phyloP scores from a whole-genome alignment of 1,140 invertebrate genomes.

The Drosophila navojoa region DNA sequence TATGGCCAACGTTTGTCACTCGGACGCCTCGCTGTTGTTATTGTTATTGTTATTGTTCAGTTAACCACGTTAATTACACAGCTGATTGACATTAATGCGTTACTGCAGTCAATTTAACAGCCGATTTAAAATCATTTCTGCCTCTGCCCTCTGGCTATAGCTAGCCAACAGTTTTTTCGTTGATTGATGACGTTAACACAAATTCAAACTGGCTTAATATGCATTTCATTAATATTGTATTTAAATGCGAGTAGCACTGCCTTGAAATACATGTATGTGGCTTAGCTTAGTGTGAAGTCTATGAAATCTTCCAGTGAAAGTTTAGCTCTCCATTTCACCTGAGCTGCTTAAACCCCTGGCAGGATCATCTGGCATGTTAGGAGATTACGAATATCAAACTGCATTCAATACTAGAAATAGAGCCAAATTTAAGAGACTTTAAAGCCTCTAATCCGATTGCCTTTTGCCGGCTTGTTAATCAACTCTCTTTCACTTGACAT shows the following conservation, averaged over 20 bases:
- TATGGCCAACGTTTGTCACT: conserved; percentile 61
- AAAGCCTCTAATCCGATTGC: too few relatives aligned
- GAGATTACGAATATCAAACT: too few relatives aligned
- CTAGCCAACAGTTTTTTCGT: conserved; percentile 35
- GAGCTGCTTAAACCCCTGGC: too few relatives aligned
- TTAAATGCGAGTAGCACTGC: not conserved
- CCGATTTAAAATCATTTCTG: conserved; percentile 56
- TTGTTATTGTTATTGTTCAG: conserved; percentile 24
- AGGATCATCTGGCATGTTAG: too few relatives aligned
- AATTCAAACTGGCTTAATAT: conserved; percentile 52
- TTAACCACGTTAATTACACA: conserved; percentile 67
- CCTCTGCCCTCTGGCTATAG: conserved; percentile 29
- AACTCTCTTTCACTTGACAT: not conserved
- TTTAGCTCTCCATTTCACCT: too few relatives aligned
- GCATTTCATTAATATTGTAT: conserved; percentile 52
- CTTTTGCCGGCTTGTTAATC: not conserved
- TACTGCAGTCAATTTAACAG: conserved; percentile 57
- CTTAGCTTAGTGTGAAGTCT: too few relatives aligned
- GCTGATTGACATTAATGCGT: conserved; percentile 75
- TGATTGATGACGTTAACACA: conserved; percentile 73
- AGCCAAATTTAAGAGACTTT: too few relatives aligned
- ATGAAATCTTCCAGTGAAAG: too few relatives aligned
- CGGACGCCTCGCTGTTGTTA: conserved; percentile 19
- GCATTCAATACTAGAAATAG: too few relatives aligned
- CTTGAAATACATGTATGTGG: too few relatives aligned